Evolutionary conservation across 2,888 invertebrate genomes (phyloP).

Genomic region (Seira ritae): DNA sequence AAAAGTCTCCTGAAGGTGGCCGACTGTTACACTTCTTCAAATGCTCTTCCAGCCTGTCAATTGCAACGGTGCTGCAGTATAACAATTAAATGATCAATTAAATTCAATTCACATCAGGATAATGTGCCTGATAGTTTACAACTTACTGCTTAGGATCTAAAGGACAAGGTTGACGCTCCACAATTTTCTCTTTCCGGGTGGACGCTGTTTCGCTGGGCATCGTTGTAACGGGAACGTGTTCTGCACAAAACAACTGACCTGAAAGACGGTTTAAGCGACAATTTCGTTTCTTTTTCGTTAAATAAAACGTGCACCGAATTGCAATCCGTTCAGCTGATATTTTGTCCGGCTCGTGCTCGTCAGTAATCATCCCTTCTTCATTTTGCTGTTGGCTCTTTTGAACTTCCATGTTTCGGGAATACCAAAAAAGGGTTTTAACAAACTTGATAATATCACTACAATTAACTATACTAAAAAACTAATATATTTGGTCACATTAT

Average conservation of each 20-base stretch:
- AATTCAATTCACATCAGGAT: neutral
- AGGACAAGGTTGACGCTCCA: conserved; percentile 53
- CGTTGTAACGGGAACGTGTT: conserved; percentile 35
- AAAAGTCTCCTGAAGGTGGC: conserved; percentile 67
- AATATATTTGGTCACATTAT: no score
- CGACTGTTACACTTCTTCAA: conserved; percentile 76
- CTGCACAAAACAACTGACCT: conserved; percentile 36
- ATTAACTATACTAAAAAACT: no score
- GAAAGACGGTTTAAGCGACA: conserved; percentile 35
- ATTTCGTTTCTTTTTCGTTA: conserved; percentile 26
- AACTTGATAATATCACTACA: no score
- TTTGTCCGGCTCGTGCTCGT: no score
- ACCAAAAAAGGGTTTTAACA: no score
- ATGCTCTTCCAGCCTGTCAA: conserved; percentile 75
- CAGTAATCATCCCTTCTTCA: no score
- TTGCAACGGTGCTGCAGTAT: conserved; percentile 75
- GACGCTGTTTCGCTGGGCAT: neutral
- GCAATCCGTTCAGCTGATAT: neutral
- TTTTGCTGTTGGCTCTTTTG: no score
- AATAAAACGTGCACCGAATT: conserved; percentile 30
- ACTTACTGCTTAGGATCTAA: conserved; percentile 64
- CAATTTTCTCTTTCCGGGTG: neutral
- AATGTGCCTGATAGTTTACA: no score
- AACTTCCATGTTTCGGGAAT: no score
- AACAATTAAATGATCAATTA: neutral